Evolutionary conservation across 2,797 vertebrate species (phyloP).

Genomic region (Acropternis orthonyx): DNA sequence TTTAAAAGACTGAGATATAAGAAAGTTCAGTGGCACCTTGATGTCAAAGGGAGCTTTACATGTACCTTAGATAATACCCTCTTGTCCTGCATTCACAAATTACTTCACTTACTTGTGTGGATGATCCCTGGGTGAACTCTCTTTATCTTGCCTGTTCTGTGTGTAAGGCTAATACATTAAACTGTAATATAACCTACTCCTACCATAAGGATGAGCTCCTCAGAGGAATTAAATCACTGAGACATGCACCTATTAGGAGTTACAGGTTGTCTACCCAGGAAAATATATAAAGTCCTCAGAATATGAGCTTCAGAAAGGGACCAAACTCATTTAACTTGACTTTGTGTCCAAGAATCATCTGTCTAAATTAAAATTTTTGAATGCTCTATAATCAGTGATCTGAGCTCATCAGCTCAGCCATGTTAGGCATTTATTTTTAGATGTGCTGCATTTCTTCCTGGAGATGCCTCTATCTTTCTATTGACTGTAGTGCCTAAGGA

Average conservation of each 20-base stretch:
- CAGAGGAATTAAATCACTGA: neutral
- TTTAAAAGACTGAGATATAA: neutral
- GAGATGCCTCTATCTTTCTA: neutral
- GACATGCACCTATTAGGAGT: neutral
- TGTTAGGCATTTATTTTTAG: neutral
- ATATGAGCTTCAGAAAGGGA: neutral
- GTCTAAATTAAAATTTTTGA: neutral
- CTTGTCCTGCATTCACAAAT: neutral
- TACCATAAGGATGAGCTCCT: neutral
- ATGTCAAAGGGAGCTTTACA: neutral
- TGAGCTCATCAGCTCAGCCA: neutral
- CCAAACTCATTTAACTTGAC: neutral
- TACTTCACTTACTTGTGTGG: neutral
- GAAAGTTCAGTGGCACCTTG: neutral
- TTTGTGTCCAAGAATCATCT: neutral
- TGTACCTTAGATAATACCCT: neutral
- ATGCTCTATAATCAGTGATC: neutral
- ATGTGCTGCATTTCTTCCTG: neutral
- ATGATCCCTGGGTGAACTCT: neutral
- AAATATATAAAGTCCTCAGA: neutral
- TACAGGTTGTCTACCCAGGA: neutral
- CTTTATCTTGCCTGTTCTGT: neutral
- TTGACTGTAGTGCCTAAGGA: neutral
- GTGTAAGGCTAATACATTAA: neutral
- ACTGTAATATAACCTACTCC: neutral